phyloP scores from a whole-genome alignment of 2,888 invertebrate species.

The Parochlus steinenii region DNA sequence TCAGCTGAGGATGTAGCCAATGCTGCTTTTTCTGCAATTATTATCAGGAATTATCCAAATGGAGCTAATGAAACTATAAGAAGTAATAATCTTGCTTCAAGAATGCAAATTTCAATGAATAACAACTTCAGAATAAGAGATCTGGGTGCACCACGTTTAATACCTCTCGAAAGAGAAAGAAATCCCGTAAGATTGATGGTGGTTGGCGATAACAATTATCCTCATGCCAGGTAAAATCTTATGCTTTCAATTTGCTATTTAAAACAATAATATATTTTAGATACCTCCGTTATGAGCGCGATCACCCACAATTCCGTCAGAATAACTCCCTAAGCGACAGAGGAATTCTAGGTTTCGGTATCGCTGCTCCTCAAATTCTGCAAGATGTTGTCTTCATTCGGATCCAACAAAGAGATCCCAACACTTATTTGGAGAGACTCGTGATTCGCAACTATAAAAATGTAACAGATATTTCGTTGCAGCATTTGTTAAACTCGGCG shows the following conservation, averaged over 20 bases:
- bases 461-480: slow-evolving; percentile 44
- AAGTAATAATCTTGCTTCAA: too few relatives aligned
- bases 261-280: slow-evolving; percentile 1
- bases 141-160: too few relatives aligned
- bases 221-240: slow-evolving; percentile 9
- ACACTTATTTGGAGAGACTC: slow-evolving; percentile 34
- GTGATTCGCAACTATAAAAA: slow-evolving; percentile 40
- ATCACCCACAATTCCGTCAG: too few relatives aligned
- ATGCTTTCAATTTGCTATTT: background rate
- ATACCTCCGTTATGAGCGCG: background rate
- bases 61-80: too few relatives aligned
- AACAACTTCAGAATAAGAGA: too few relatives aligned
- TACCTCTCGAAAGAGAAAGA: background rate
- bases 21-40: too few relatives aligned
- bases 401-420: slow-evolving; percentile 26
- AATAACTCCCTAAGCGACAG: slow-evolving; percentile 26
- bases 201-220: slow-evolving; percentile 2
- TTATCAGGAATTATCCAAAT: too few relatives aligned
- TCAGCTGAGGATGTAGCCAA: too few relatives aligned
- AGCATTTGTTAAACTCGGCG: slow-evolving; percentile 42
- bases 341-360: slow-evolving; percentile 27
- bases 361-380: slow-evolving; percentile 23
- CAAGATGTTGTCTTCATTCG: slow-evolving; percentile 28
- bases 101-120: too few relatives aligned
- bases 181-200: background rate